These are phyloP conservation scores for Argya squamiceps DNA, from an alignment of 2,797 vertebrate genomes.

Conservation along the genomic window DNA sequence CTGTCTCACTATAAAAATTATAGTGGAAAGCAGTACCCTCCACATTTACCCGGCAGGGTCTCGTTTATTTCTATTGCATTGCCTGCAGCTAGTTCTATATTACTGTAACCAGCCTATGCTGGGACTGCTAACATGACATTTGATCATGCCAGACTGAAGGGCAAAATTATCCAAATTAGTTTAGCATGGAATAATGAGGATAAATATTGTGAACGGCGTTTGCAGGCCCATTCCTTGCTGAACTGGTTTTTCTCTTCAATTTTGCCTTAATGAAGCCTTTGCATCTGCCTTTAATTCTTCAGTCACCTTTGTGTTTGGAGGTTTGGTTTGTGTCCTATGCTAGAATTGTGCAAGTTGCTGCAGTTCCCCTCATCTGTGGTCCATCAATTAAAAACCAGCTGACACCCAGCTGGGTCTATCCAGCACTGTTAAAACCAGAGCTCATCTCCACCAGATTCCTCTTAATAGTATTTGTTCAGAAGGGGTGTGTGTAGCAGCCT, in stretches of 20 bases:
- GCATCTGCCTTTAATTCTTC: background rate
- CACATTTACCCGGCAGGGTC: background rate
- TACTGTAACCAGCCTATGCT: background rate
- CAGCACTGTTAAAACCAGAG: background rate
- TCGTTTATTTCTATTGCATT: background rate
- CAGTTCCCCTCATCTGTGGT: accelerated
- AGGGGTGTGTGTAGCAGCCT: background rate
- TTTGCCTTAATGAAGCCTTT: background rate
- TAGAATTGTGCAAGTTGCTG: background rate
- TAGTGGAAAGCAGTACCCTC: background rate
- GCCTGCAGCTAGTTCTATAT: background rate
- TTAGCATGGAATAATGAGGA: background rate
- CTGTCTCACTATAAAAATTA: background rate
- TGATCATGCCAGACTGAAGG: background rate
- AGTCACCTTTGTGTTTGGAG: background rate
- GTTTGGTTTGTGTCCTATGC: background rate
- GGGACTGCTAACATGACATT: background rate
- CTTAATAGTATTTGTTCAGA: background rate
- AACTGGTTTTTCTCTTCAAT: background rate
- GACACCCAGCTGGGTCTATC: background rate
- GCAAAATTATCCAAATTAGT: background rate
- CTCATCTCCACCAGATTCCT: background rate
- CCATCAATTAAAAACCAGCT: background rate
- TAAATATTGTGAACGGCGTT: background rate
- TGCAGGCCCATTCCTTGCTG: background rate